Evolutionary conservation across 2,888 invertebrate species (phyloP).

Genomic region (Dicranocentrus wangi): DNA sequence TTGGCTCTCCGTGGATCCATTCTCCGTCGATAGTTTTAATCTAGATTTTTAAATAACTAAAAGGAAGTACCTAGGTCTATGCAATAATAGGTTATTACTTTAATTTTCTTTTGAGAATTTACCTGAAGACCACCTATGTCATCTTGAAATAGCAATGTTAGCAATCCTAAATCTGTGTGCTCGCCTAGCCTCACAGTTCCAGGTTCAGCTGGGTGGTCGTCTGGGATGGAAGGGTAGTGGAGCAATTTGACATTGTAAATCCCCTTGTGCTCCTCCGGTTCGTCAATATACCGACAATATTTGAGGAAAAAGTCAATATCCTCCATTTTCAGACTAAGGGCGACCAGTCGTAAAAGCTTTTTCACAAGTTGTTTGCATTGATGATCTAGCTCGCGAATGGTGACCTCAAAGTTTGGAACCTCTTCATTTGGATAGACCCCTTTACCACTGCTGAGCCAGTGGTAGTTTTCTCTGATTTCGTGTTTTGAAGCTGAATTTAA

Average conservation of each 20-base stretch:
- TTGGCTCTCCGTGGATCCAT: slow-evolving; percentile 51
- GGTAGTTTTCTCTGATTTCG: slow-evolving; percentile 48
- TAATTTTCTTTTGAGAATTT: background rate
- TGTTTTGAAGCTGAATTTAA: slow-evolving; percentile 16
- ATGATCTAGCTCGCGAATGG: slow-evolving; percentile 14
- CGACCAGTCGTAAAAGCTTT: slow-evolving; percentile 51
- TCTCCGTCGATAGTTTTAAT: slow-evolving; percentile 42
- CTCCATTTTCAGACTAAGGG: slow-evolving; percentile 46
- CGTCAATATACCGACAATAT: slow-evolving; percentile 33
- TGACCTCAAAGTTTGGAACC: slow-evolving; percentile 33
- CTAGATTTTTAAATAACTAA: slow-evolving; percentile 13
- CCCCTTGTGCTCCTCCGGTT: slow-evolving; percentile 18
- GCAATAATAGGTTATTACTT: background rate
- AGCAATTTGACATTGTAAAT: slow-evolving; percentile 26
- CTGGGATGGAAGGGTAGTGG: slow-evolving; percentile 50
- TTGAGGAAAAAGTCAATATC: slow-evolving; percentile 42
- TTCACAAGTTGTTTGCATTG: slow-evolving; percentile 44
- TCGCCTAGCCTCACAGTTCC: slow-evolving; percentile 50
- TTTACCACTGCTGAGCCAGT: slow-evolving; percentile 19
- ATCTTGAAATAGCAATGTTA: slow-evolving; percentile 57
- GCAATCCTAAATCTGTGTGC: slow-evolving; percentile 58
- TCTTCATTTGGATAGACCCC: slow-evolving; percentile 36
- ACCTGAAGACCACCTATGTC: slow-evolving; percentile 51
- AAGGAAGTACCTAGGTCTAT: background rate
- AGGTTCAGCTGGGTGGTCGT: background rate